phyloP scores from a whole-genome alignment of 2,888 invertebrate species.

The Sylvicola fuscatus region DNA sequence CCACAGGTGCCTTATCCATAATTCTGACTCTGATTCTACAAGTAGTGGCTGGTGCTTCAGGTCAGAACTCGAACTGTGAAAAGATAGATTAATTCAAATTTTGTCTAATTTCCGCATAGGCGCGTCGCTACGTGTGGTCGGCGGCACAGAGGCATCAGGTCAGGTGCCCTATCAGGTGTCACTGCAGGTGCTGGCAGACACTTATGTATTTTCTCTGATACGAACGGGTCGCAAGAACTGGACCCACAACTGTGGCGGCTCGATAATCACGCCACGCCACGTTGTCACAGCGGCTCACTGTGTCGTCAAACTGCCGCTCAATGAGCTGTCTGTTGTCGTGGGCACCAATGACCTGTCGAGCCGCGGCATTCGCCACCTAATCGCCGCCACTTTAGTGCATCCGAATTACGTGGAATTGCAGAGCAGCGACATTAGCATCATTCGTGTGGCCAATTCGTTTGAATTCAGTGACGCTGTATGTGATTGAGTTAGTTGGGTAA shows the following conservation, averaged over 20 bases:
- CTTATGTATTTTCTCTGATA: not conserved
- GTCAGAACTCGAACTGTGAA: no score
- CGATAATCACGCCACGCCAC: conserved; percentile 18
- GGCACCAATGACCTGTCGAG: conserved; percentile 7
- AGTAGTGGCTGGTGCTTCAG: no score
- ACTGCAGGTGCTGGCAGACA: conserved; percentile 7
- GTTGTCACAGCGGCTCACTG: conserved; percentile 24
- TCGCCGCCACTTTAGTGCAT: conserved; percentile 17
- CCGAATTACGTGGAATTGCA: conserved; percentile 18
- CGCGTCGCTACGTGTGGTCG: conserved; percentile 6
- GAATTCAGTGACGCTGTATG: conserved; percentile 10
- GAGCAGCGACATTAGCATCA: conserved; percentile 21
- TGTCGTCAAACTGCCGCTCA: conserved; percentile 17
- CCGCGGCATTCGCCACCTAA: conserved; percentile 13
- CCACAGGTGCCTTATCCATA: no score
- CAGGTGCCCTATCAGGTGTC: conserved; percentile 22
- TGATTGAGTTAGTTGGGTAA: not conserved
- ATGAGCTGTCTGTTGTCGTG: conserved; percentile 11
- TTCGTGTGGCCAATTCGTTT: conserved; percentile 17
- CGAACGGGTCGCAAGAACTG: conserved; percentile 12
- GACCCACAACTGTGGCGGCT: conserved; percentile 22
- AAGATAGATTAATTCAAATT: no score
- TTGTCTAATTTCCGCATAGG: no score
- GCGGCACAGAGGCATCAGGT: conserved; percentile 9
- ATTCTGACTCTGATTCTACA: no score